A percentile compares a stretch with the other conserved stretches of the same genome.
phyloP scores from a whole-genome alignment of 2,797 vertebrate genomes.

The Amblyopsis hoosieri region DNA sequence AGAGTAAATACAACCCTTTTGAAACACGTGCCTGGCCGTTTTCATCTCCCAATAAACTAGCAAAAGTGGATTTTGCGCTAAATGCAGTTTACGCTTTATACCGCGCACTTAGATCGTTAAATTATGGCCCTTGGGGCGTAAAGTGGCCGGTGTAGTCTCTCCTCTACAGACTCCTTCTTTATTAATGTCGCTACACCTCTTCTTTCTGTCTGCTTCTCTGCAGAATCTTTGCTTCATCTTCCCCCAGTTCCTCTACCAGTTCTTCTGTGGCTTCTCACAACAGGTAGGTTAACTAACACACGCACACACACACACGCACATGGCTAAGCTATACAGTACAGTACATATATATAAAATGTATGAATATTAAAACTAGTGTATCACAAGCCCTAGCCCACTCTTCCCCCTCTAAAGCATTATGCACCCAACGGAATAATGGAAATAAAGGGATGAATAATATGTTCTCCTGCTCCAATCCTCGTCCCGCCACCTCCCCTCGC shows the following conservation, averaged over 20 bases:
- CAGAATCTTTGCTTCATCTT: slow-evolving; percentile 99
- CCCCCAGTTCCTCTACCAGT: slow-evolving; percentile 99
- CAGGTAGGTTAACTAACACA: slow-evolving; percentile 78
- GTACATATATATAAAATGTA: not conserved
- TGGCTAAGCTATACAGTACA: not conserved
- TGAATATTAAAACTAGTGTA: not conserved
- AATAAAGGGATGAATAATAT: no score
- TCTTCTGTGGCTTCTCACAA: slow-evolving; percentile 98
- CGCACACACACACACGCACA: not conserved
- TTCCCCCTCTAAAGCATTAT: not conserved
- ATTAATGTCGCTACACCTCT: not conserved
- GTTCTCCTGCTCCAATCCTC: not conserved
- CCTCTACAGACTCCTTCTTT: no score
- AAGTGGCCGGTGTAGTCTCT: no score
- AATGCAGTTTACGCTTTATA: no score
- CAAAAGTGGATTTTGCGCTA: no score
- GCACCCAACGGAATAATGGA: not conserved
- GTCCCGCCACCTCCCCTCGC: not conserved
- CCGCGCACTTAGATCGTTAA: no score
- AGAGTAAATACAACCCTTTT: no score
- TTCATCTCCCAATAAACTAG: no score
- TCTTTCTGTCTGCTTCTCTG: slow-evolving; percentile 27
- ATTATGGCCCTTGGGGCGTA: no score
- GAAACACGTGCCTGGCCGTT: no score
- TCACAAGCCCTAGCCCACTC: not conserved